Evolutionary conservation across 1,140 invertebrate genomes (phyloP).

Genomic region (Euwallacea fornicatus): DNA sequence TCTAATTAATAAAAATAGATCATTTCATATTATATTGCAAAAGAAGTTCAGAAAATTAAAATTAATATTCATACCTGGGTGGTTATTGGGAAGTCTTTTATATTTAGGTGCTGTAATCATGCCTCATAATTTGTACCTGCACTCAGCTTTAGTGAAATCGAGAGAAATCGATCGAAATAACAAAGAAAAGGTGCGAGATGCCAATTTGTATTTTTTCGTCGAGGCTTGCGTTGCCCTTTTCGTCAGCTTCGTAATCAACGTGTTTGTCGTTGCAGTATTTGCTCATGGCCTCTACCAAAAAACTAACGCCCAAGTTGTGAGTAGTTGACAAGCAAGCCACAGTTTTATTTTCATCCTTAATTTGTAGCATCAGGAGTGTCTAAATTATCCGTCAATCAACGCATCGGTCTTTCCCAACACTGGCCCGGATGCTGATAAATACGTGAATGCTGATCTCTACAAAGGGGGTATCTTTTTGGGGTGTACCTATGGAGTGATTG

Average conservation of each 20-base stretch:
- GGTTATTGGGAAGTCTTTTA: too few relatives aligned
- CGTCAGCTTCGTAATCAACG: slow-evolving; percentile 87
- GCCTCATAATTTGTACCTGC: slow-evolving; percentile 94
- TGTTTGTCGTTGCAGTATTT: slow-evolving; percentile 89
- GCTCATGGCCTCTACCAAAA: slow-evolving; percentile 78
- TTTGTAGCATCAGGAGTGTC: slow-evolving; percentile 33
- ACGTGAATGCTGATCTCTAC: slow-evolving; percentile 78
- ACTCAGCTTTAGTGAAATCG: slow-evolving; percentile 90
- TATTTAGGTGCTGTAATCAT: slow-evolving; percentile 79
- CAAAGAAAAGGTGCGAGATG: slow-evolving; percentile 74
- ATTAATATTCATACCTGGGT: too few relatives aligned
- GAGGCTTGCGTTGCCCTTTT: slow-evolving; percentile 83
- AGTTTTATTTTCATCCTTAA: neutral
- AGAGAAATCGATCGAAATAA: slow-evolving; percentile 78
- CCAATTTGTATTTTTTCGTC: slow-evolving; percentile 89
- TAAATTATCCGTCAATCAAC: slow-evolving; percentile 43
- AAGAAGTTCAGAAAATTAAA: too few relatives aligned
- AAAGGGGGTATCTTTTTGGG: slow-evolving; percentile 85
- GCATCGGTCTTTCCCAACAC: slow-evolving; percentile 42
- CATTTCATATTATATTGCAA: too few relatives aligned
- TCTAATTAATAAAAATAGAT: too few relatives aligned
- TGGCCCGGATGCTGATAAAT: slow-evolving; percentile 57
- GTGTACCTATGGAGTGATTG: slow-evolving; percentile 77
- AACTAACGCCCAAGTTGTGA: slow-evolving; percentile 63
- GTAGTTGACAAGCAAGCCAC: neutral